Base-by-base conservation (phyloP, 1,140 invertebrate species). In the Acyrthosiphon pisum region DNA sequence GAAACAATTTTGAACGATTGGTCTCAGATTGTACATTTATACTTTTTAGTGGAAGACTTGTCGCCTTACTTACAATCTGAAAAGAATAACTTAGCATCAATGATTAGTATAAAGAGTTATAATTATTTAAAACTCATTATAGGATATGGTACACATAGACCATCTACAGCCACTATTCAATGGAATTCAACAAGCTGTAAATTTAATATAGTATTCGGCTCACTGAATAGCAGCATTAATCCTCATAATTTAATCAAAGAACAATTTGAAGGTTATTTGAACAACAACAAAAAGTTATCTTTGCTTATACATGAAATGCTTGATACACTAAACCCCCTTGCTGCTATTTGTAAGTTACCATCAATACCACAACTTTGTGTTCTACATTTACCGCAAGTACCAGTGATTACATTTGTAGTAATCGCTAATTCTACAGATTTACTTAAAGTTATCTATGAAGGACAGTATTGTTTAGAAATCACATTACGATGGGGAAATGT, bases 401-500 rank as follows among this genome's bases (percentile, higher is more conserved):
- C 98, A 1, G 97, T 98, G 50, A 97, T 98, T 95, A 98, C 98
- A 1, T 99, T 99, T 95, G 98, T 98, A 20, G 96, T 99, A 90
- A 96, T 99, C 93, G 97, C 98, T 1, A 98, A 98, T 95, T 98
- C 98, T 3, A 96, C 97, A 1, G 97, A 97, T 35, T 96, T 98
- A 94, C 96, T 99, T 84, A 96, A 98, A 93, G 96, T 99, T n/a
- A 97, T 98, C 3, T 99, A 99, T 95, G 97, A 98, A 94, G 98
- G 97, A 83, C 97, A 98, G 94, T 99, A 99, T 95, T 99, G 98
- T 94, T 95, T 99, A 56, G 99, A 99, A 95, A 96, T 99, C 41
- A 97, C 98, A 90, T 97, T 99, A 93, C 96, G 97, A 92, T 97
- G 97, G 23, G 97, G 97, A 88, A 97, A 98, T 35, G 95, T 98